A percentile compares a stretch with the other conserved stretches of the same genome.
Evolutionary conservation across 1,140 invertebrate species (phyloP).

Genomic region (Lithobius niger): DNA sequence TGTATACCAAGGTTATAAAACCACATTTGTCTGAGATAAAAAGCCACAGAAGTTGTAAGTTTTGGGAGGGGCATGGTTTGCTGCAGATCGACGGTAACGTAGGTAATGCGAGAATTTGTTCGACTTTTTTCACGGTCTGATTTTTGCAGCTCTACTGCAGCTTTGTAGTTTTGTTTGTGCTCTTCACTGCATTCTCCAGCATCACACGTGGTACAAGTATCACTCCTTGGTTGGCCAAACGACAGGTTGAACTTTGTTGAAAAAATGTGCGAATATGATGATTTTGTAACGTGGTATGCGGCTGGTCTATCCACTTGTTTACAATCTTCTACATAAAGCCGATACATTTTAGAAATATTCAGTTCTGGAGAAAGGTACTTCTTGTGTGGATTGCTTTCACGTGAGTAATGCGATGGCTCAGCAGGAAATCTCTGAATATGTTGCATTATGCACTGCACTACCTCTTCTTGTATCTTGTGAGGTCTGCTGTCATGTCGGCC

Average conservation of each 20-base stretch:
- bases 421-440: background rate
- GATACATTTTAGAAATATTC: background rate
- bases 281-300: background rate
- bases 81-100: too few relatives aligned
- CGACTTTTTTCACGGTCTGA: background rate
- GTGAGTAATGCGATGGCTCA: slow-evolving; percentile 1
- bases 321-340: background rate
- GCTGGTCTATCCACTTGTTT: background rate
- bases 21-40: slow-evolving; percentile 29
- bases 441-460: background rate
- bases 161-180: background rate
- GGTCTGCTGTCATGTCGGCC: background rate
- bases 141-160: background rate
- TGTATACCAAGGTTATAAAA: slow-evolving; percentile 30
- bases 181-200: background rate
- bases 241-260: background rate
- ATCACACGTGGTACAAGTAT: background rate
- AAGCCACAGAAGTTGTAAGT: slow-evolving; percentile 22
- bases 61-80: slow-evolving; percentile 26
- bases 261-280: slow-evolving; percentile 1
- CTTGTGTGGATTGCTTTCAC: background rate
- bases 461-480: background rate
- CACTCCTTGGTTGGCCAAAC: background rate
- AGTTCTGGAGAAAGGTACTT: background rate
- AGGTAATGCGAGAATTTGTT: background rate